Evolutionary conservation across 2,888 invertebrate genomes (phyloP).

Genomic region (Caenorhabditis sulstoni): DNA sequence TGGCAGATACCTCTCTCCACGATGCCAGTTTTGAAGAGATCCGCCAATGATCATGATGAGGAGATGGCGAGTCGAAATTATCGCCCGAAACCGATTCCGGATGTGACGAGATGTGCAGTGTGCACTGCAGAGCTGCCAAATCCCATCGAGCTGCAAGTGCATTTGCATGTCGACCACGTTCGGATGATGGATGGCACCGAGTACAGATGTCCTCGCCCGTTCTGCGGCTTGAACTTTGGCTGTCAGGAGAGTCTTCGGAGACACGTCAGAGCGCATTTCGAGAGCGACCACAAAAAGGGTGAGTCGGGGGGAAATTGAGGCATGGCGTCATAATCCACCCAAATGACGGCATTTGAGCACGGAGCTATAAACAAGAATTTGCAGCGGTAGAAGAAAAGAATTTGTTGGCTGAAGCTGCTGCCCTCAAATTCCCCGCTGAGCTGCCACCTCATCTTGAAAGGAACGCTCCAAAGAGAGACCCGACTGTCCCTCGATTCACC

Average conservation of each 20-base stretch:
- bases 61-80: background rate
- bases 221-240: constrained; percentile 74
- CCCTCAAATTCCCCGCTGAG: background rate
- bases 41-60: background rate
- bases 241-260: constrained; percentile 68
- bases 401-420: constrained; percentile 1
- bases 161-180: constrained; percentile 78
- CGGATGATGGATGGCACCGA: constrained; percentile 77
- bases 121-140: constrained; percentile 26
- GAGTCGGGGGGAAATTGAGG: constrained; percentile 2
- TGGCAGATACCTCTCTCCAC: background rate
- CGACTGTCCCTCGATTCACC: constrained; percentile 3
- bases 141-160: constrained; percentile 65
- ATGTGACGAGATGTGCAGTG: constrained; percentile 16
- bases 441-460: background rate
- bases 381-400: constrained; percentile 29
- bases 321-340: background rate
- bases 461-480: constrained; percentile 18
- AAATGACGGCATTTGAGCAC: background rate
- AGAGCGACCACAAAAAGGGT: constrained; percentile 27
- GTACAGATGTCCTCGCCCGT: constrained; percentile 73
- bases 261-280: constrained; percentile 75
- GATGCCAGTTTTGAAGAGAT: background rate
- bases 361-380: background rate
- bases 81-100: constrained; percentile 43